These are phyloP conservation scores for Aphaenogaster floridana DNA, from an alignment of 1,140 invertebrate species.

Conservation along the genomic window DNA sequence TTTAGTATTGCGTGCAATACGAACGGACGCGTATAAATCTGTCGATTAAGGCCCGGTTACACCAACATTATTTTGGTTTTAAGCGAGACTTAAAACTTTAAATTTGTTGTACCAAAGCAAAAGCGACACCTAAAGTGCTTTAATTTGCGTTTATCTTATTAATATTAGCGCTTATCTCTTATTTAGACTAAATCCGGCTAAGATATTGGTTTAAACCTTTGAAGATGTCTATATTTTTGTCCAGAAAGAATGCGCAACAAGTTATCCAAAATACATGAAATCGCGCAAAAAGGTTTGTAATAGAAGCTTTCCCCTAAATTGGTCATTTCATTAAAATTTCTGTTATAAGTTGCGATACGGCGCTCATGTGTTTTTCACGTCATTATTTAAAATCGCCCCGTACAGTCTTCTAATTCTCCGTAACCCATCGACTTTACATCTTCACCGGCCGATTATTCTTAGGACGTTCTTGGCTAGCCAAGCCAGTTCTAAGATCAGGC, in stretches of 20 bases:
- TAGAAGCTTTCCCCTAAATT: not conserved
- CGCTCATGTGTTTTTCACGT: not conserved
- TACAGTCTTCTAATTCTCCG: not conserved
- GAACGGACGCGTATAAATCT: not conserved
- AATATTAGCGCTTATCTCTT: too few species aligned
- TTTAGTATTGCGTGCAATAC: not conserved
- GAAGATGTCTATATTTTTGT: not conserved
- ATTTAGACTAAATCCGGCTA: not conserved
- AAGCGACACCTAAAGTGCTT: too few species aligned
- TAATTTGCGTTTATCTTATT: too few species aligned
- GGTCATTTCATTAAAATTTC: not conserved
- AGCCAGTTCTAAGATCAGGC: conserved; percentile 65
- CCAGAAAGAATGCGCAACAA: not conserved
- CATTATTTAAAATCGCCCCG: not conserved
- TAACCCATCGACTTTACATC: conserved; percentile 13
- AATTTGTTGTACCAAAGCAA: too few species aligned
- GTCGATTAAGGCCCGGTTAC: not conserved
- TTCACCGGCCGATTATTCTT: conserved; percentile 53
- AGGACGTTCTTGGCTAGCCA: conserved; percentile 73
- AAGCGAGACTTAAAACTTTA: too few species aligned
- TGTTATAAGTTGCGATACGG: not conserved
- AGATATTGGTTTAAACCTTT: not conserved
- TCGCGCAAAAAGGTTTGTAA: not conserved
- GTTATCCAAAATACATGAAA: not conserved
- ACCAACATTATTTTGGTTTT: too few species aligned